These are phyloP conservation scores for Drosophila kambysellisi DNA, from an alignment of 2,888 invertebrate genomes.

Conservation along the genomic window DNA sequence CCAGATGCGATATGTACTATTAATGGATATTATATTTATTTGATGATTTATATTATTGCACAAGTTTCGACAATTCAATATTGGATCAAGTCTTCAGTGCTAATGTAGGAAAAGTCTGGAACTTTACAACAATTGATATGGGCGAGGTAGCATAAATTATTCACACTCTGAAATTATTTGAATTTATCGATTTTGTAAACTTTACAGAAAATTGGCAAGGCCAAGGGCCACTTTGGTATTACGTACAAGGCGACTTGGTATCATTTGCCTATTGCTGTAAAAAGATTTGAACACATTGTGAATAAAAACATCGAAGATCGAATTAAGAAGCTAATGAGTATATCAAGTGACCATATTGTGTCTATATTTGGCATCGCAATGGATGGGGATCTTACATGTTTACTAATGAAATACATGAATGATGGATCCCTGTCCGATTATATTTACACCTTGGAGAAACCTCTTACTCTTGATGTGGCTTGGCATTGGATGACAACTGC, in stretches of 20 bases:
- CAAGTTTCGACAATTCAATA: not conserved
- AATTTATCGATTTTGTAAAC: not conserved
- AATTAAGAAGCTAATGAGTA: not conserved
- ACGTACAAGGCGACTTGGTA: not conserved
- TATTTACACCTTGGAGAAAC: not conserved
- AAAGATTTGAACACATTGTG: not conserved
- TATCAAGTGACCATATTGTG: fast-evolving
- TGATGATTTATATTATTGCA: not conserved
- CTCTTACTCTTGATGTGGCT: fast-evolving
- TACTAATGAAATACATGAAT: not conserved
- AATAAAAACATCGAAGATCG: not conserved
- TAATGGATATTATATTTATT: not conserved
- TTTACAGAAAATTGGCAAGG: no score
- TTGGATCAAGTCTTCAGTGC: conserved; percentile 6
- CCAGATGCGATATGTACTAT: not conserved
- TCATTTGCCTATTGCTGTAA: not conserved
- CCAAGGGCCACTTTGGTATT: not conserved
- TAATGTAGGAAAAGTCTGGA: not conserved
- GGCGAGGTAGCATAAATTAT: not conserved
- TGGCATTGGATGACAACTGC: fast-evolving
- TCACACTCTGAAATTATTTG: no score
- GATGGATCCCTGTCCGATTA: not conserved
- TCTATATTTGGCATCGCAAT: not conserved
- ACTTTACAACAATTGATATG: not conserved
- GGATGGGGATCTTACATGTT: not conserved